A percentile compares a stretch with the other conserved stretches of the same genome.
Evolutionary conservation across 2,888 invertebrate genomes (phyloP).

Genomic region (Drosophila anomalata): DNA sequence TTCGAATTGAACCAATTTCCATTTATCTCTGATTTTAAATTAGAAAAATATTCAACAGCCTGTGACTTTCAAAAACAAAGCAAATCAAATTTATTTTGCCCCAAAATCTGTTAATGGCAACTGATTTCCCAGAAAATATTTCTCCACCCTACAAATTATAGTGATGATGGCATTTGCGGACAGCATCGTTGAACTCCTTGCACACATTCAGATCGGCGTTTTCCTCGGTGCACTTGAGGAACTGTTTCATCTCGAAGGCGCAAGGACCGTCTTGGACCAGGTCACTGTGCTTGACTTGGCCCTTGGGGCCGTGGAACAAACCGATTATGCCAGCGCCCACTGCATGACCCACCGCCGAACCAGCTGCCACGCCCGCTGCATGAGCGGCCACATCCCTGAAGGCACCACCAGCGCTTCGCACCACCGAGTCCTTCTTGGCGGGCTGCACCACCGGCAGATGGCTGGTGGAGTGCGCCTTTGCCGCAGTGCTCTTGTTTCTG

Average conservation of each 20-base stretch:
- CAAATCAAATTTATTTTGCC: neutral
- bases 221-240: constrained; percentile 69
- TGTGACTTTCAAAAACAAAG: neutral
- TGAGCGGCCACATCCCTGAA: constrained; percentile 69
- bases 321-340: constrained; percentile 61
- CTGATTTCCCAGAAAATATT: neutral
- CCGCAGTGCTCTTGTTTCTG: constrained; percentile 14
- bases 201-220: constrained; percentile 60
- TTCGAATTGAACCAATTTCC: too few species aligned
- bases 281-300: constrained; percentile 24
- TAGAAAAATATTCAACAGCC: neutral
- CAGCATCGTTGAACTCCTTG: constrained; percentile 63
- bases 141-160: constrained; percentile 49
- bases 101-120: neutral
- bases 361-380: constrained; percentile 68
- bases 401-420: constrained; percentile 39
- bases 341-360: constrained; percentile 69
- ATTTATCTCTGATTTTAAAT: too few species aligned
- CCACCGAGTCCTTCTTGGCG: constrained; percentile 29
- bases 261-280: constrained; percentile 60
- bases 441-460: constrained; percentile 39
- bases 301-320: constrained; percentile 41
- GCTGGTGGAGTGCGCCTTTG: neutral
- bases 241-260: constrained; percentile 56
- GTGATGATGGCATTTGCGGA: constrained; percentile 55